Conservation (phyloP, 2,888 invertebrate genomes). For the Therioaphis trifolii region DNA sequence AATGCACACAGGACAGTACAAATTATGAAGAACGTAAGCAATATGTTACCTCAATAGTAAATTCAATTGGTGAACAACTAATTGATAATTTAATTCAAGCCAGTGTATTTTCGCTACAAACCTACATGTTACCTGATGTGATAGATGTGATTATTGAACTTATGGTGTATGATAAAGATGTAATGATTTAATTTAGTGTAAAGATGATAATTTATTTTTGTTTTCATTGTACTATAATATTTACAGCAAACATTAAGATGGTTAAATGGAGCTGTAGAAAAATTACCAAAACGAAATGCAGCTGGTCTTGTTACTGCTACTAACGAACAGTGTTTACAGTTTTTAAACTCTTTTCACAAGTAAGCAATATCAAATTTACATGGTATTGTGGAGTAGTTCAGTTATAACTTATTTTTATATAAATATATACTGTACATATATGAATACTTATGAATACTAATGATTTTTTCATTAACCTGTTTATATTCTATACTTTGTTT, state of each 20-base stretch:
- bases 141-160: constrained; percentile 89
- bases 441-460: too few relatives aligned
- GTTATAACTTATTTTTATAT: background rate
- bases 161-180: constrained; percentile 74
- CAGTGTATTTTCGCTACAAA: constrained; percentile 84
- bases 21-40: constrained; percentile 71
- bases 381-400: background rate
- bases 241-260: constrained; percentile 75
- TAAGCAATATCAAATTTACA: constrained; percentile 32
- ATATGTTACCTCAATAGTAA: constrained; percentile 74
- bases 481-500: background rate
- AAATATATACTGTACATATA: background rate
- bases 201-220: constrained; percentile 13
- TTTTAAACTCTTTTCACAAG: constrained; percentile 68
- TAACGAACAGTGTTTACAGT: constrained; percentile 83
- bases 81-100: constrained; percentile 84
- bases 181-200: constrained; percentile 66
- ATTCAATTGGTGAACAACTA: constrained; percentile 81
- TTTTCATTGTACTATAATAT: constrained; percentile 41
- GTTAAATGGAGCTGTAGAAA: constrained; percentile 80
- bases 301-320: constrained; percentile 83
- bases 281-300: constrained; percentile 80
- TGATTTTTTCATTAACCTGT: too few relatives aligned
- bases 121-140: constrained; percentile 90
- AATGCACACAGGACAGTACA: constrained; percentile 69